Percentiles rank a stretch among this genome's conserved stretches.
Evolutionary conservation across 2,113 vertebrate genomes (phyloP).

Genomic region (Amia ocellicauda): DNA sequence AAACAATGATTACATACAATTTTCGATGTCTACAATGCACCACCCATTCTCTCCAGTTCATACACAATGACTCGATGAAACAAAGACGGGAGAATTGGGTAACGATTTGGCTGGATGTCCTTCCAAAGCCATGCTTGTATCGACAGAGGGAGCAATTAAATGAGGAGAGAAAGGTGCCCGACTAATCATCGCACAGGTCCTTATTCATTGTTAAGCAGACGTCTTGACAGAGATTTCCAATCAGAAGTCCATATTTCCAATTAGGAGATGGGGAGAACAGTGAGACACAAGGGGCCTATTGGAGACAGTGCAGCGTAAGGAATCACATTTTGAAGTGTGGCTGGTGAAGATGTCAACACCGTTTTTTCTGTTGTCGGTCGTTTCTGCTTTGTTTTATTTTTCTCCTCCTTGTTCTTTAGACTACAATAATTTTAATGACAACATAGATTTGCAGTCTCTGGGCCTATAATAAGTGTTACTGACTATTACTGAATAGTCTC

Average conservation of each 20-base stretch:
- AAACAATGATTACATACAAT: too few relatives aligned
- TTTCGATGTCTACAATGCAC: too few relatives aligned
- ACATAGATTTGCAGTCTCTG: slow-evolving; percentile 42
- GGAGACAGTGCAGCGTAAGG: too few relatives aligned
- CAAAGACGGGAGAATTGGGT: slow-evolving; percentile 15
- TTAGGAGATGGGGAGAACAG: too few relatives aligned
- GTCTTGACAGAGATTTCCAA: too few relatives aligned
- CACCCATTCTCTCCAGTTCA: neutral
- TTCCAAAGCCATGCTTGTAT: slow-evolving; percentile 29
- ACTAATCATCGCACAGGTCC: too few relatives aligned
- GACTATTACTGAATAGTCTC: slow-evolving; percentile 41
- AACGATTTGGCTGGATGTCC: slow-evolving; percentile 24
- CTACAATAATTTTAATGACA: slow-evolving; percentile 55
- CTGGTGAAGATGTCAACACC: neutral
- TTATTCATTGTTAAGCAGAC: too few relatives aligned
- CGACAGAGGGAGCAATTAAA: slow-evolving; percentile 27
- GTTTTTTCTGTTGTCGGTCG: too few relatives aligned
- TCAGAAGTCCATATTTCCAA: too few relatives aligned
- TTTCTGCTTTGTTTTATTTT: too few relatives aligned
- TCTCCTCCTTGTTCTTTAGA: slow-evolving; percentile 9
- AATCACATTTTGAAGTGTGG: too few relatives aligned
- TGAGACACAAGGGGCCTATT: too few relatives aligned
- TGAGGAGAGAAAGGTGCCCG: slow-evolving; percentile 18
- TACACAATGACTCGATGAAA: neutral
- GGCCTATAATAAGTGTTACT: slow-evolving; percentile 63